Base-by-base conservation (phyloP, 2,113 vertebrate species). In the Phrynocephalus versicolor region DNA sequence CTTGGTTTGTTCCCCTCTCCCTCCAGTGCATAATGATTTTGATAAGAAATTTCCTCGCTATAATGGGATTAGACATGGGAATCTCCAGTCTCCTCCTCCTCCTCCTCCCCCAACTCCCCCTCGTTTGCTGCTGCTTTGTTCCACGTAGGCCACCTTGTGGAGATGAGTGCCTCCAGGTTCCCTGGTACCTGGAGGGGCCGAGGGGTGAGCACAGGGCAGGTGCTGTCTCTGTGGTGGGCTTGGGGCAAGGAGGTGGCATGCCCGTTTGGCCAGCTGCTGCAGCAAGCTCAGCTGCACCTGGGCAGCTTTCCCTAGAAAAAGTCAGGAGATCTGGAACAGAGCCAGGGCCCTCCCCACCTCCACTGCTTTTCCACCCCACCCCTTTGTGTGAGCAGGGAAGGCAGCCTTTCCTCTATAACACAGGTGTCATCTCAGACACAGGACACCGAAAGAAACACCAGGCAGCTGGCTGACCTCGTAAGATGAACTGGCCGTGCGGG, bases 41-140 rank as follows among this genome's bases (percentile, higher is more conserved):
- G 95, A 96, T 96, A 96, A 96, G 95, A 95, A 96, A 96, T 96
- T 95, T 96, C 96, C 95, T 96, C 39, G 39, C 91, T 96, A 96
- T 8, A 10, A 51, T 51, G 45, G 5, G 45, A 51, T 10, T 51
- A 51, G 45, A 10, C 45, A 51, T 51, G 45, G 45, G 45, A 51
- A 51, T 5, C 5, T 51, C 5, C 5, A 51, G 45, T 51, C 45
- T 51, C 45, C 10, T 51, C 45, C 10, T 51, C 45, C 45, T 51
- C 45, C 10, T 51, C 45, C 45, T 51, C 45, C 45, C n/a, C n/a
- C n/a, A n/a, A n/a, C n/a, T 51, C 45, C 45, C 10, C 45, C 45
- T 51, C 45, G 5, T 51, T 10, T 10, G 5, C 45, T 10, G 5
- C 45, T 51, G 45, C 93, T 94, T 90, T 90, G 89, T 85, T 12